These are phyloP conservation scores for Oreonectes daqikongensis DNA, from an alignment of 2,797 vertebrate genomes.

Conservation along the genomic window DNA sequence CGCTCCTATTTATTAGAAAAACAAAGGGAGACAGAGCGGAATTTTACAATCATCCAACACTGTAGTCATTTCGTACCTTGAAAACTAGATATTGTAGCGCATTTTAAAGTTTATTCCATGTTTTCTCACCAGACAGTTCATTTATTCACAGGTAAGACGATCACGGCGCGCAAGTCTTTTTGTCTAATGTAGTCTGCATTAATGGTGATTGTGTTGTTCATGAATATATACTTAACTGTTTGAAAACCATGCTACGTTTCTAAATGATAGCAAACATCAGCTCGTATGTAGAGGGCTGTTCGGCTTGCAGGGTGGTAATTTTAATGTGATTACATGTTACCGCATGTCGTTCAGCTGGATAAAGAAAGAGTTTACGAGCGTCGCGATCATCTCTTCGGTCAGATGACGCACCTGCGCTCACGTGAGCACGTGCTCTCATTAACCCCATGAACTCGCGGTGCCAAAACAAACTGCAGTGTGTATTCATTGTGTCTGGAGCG, in stretches of 20 bases:
- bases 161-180: constrained; percentile 59
- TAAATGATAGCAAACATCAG: constrained; percentile 2
- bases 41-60: constrained; percentile 52
- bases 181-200: constrained; percentile 40
- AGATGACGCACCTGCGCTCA: constrained; percentile 79
- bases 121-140: constrained; percentile 74
- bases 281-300: constrained; percentile 20
- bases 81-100: constrained; percentile 42
- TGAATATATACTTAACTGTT: constrained; percentile 18
- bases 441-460: constrained; percentile 56
- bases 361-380: constrained; percentile 45
- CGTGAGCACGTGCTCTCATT: constrained; percentile 69
- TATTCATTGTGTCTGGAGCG: not conserved
- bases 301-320: constrained; percentile 31
- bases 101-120: constrained; percentile 71
- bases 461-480: constrained; percentile 28
- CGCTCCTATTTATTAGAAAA: constrained; percentile 61
- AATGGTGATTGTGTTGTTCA: constrained; percentile 22
- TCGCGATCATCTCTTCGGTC: constrained; percentile 57
- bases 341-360: constrained; percentile 50
- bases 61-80: constrained; percentile 30
- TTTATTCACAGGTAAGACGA: constrained; percentile 74
- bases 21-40: constrained; percentile 58
- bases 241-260: constrained; percentile 5
- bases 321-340: constrained; percentile 40